Conservation (phyloP, 2,888 invertebrate genomes). For the Trissolcus japonicus region DNA sequence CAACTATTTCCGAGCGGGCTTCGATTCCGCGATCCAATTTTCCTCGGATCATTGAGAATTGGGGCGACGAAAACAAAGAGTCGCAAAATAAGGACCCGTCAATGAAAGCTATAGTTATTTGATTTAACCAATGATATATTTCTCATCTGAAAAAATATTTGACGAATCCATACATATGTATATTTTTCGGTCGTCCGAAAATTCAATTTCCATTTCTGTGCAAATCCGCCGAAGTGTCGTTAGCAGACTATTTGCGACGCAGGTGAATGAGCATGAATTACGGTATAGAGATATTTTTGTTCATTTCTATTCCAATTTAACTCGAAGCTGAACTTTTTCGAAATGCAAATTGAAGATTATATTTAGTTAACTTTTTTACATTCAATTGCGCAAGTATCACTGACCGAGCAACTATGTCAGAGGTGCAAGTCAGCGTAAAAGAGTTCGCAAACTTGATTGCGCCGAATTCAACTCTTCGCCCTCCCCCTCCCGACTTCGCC, state of each 20-base stretch:
- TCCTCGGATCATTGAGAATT: neutral
- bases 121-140: slow-evolving; percentile 1
- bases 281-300: neutral
- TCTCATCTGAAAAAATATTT: neutral
- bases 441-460: slow-evolving; percentile 17
- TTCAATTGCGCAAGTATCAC: neutral
- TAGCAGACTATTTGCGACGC: slow-evolving; percentile 21
- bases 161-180: too few species aligned
- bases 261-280: slow-evolving; percentile 18
- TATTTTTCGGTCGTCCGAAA: too few species aligned
- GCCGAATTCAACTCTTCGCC: slow-evolving; percentile 10
- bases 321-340: too few species aligned
- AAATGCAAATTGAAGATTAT: too few species aligned
- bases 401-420: slow-evolving; percentile 31
- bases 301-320: too few species aligned
- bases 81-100: neutral
- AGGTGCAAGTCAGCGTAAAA: slow-evolving; percentile 19
- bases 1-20: neutral
- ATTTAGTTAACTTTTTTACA: too few species aligned
- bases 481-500: too few species aligned
- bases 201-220: neutral
- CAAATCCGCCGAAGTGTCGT: slow-evolving; percentile 17
- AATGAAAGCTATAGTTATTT: neutral
- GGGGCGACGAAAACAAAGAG: neutral
- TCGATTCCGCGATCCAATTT: slow-evolving; percentile 3